Conservation (phyloP, 2,888 invertebrate species). For the Labia minor region DNA sequence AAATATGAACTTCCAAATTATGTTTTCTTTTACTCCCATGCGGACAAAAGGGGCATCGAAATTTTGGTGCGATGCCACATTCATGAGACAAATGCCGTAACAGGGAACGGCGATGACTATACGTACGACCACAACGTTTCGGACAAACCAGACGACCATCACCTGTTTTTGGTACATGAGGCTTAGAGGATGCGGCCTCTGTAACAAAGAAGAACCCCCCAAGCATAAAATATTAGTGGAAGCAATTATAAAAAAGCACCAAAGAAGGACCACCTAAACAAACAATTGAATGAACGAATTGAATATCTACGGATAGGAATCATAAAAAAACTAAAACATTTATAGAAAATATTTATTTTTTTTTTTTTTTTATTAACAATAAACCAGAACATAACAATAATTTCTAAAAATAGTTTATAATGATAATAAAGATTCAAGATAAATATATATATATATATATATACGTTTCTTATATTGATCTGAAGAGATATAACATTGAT, state of each 20-base stretch:
- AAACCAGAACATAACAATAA: no score
- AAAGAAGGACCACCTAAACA: no score
- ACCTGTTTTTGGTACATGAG: background rate
- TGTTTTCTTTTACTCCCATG: constrained; percentile 19
- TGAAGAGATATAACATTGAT: no score
- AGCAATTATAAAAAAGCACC: background rate
- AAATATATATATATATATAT: no score
- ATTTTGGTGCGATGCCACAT: constrained; percentile 32
- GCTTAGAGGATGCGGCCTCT: background rate
- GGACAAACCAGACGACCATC: background rate
- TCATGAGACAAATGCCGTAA: constrained; percentile 29
- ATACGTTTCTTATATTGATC: no score
- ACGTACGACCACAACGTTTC: constrained; percentile 30
- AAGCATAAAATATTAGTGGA: background rate
- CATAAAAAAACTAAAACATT: no score
- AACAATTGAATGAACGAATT: no score
- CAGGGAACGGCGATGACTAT: constrained; percentile 29
- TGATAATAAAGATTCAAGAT: no score
- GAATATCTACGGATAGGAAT: no score
- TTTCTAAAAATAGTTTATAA: no score
- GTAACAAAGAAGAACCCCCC: background rate
- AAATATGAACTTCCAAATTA: constrained; percentile 21
- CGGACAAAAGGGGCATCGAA: constrained; percentile 31
- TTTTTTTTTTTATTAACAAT: no score
- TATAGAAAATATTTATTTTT: no score